Evolutionary conservation across 1,140 invertebrate species (phyloP), one percentile per base, ranked within the genome.

Genomic region (Pararge aegeria): DNA sequence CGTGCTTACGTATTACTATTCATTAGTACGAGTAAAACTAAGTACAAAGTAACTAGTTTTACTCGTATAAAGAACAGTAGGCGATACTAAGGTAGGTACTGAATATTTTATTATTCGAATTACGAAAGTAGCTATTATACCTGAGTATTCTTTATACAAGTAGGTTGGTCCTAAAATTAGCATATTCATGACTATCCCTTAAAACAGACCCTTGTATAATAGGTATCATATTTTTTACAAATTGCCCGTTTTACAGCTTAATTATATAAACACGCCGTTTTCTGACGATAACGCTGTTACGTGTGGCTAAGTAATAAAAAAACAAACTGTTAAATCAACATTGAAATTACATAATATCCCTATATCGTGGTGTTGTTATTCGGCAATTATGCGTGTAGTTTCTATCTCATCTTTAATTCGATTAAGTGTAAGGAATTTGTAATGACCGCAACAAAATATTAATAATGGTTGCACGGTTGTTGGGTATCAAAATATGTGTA

Each of bases 341-440:
- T 62, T 55, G 55, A 53, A 64, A 49, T 64, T 55, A 63, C 24
- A 4, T 24, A 24, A 4, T 7, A 24, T 24, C 2, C 24, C 24
- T 24, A 24, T 53, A 55, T 56, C 52, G 61, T 60, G 49, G 64
- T 65, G 56, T 61, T 61, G 42, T 51, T 51, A 61, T 69, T 60
- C 51, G 21, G 48, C 66, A 66, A 73, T 64, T 66, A 61, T 55
- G 55, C 50, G 46, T 44, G 42, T 59, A 64, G 68, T 75, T 71
- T 83, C 51, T 67, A 73, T 72, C 79, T 40, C 15, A 20, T 12
- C 64, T 74, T 61, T 81, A 79, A 86, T 82, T 81, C 68, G 72
- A 86, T 86, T 80, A 76, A 68, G 75, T 80, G 68, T 64, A 70
- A 66, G 71, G 70, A 79, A 83, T 80, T 66, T 61, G 40, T 76